Base-by-base conservation (phyloP, 2,113 vertebrate species). In the Rhadina sibilatrix region DNA sequence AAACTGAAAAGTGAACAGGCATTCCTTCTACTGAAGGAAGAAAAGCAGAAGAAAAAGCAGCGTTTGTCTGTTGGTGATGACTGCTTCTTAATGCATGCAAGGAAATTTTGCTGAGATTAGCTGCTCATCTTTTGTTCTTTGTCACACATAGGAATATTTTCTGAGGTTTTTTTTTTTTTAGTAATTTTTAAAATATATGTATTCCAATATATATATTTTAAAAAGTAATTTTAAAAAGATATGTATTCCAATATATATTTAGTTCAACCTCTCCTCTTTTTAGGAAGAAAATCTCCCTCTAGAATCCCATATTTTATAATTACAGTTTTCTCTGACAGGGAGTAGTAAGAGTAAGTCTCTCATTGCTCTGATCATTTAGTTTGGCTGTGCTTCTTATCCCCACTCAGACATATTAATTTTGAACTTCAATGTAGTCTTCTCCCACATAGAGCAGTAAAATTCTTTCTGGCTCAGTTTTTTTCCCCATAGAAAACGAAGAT, bases 131-230 rank as follows among this genome's bases (percentile, higher is more conserved):
- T 94, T 71, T 89, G 5, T 35, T 84, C 72, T 92, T 72, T 65
- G 25, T 72, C 46, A 76, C 8, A 38, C 15, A 65, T 16, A 57
- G 24, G 28, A 88, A 61, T 57, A 66, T 57, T 63, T 47, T 37
- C 47, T 40, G 44, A 82, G 15, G 15, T 81, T 77, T 87, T 38
- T 13, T 35, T 87, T 53, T 79, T n/a, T n/a, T n/a, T n/a, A 28
- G 5, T 37, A 56, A 6, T 11, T 23, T 56, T 1, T 0, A 6
- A 52, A 33, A 44, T 5, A 63, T 25, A 35, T 13, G 5, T 27
- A 28, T 60, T 92, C 28, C 25, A 50, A 33, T 56, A 64, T 17
- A n/a, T 50, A 33, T 74, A n/a, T n/a, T n/a, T n/a, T n/a, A n/a
- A 40, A 27, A 65, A 28, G 5, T 37, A 56, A 6, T 11, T 23